These are phyloP conservation scores for Aquatica leii DNA, from an alignment of 2,888 invertebrate genomes.

Conservation along the genomic window DNA sequence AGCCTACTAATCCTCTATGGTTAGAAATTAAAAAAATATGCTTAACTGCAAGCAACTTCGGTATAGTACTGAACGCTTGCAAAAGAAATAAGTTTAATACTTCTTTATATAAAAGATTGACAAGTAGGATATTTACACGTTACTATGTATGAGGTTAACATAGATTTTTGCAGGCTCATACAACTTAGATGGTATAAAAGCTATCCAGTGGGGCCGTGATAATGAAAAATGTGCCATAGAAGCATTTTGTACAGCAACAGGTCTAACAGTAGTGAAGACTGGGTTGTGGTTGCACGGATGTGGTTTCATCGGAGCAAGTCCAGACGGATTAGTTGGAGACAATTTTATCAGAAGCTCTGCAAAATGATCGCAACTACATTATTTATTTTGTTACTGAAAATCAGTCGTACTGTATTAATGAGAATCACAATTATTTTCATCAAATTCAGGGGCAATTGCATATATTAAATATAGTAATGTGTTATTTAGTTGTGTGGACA, in stretches of 20 bases:
- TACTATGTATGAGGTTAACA: not conserved
- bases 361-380: not conserved
- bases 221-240: not conserved
- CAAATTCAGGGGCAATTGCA: too few species aligned
- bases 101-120: not conserved
- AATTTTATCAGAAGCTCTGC: not conserved
- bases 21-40: too few species aligned
- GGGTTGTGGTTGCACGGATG: not conserved
- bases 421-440: not conserved
- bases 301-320: not conserved
- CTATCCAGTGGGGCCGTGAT: not conserved
- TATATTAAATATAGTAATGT: not conserved
- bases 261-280: not conserved
- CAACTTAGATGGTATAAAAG: not conserved
- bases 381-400: not conserved
- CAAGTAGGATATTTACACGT: not conserved
- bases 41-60: not conserved
- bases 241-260: not conserved
- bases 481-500: not conserved
- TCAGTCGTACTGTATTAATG: not conserved
- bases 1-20: not conserved
- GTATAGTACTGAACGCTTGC: not conserved
- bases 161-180: not conserved
- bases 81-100: too few species aligned
- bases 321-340: too few species aligned